Conservation (phyloP, 1,140 invertebrate species). For the Neocloeon triangulifer region DNA sequence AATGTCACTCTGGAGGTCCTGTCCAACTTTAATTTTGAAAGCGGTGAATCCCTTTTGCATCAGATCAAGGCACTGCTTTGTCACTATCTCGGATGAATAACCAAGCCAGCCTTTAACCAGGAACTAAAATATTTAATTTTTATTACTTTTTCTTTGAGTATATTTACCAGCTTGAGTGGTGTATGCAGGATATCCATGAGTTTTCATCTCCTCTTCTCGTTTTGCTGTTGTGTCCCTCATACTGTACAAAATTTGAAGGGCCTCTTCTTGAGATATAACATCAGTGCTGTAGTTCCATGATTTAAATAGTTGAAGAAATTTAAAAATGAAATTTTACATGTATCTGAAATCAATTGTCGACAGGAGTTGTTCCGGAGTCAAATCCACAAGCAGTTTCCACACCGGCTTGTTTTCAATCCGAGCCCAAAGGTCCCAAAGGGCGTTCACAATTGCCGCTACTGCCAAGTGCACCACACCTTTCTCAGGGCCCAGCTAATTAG, state of each 20-base stretch:
- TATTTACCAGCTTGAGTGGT: constrained; percentile 21
- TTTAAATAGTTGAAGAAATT: no score
- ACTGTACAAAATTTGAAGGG: constrained; percentile 42
- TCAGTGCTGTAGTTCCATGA: constrained; percentile 35
- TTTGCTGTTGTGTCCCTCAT: constrained; percentile 24
- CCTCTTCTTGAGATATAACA: constrained; percentile 59
- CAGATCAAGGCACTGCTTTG: constrained; percentile 44
- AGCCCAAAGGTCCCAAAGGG: constrained; percentile 81
- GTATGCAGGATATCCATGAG: constrained; percentile 52
- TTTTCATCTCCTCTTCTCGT: constrained; percentile 28
- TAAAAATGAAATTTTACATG: no score
- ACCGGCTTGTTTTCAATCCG: constrained; percentile 62
- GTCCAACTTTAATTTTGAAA: constrained; percentile 83
- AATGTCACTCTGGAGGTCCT: constrained; percentile 52
- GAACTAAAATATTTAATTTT: neutral
- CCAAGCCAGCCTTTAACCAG: constrained; percentile 45
- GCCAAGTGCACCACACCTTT: constrained; percentile 79
- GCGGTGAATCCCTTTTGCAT: constrained; percentile 47
- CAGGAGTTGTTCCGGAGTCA: constrained; percentile 60
- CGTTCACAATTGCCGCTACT: constrained; percentile 67
- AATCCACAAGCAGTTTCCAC: constrained; percentile 62
- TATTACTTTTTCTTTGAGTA: neutral
- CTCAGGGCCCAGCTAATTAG: constrained; percentile 77
- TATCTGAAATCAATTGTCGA: constrained; percentile 73
- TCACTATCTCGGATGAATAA: constrained; percentile 43